Evolutionary conservation across 2,888 invertebrate genomes (phyloP), one percentile per base, ranked within the genome.

Genomic region (Lepidochitona cinerea): DNA sequence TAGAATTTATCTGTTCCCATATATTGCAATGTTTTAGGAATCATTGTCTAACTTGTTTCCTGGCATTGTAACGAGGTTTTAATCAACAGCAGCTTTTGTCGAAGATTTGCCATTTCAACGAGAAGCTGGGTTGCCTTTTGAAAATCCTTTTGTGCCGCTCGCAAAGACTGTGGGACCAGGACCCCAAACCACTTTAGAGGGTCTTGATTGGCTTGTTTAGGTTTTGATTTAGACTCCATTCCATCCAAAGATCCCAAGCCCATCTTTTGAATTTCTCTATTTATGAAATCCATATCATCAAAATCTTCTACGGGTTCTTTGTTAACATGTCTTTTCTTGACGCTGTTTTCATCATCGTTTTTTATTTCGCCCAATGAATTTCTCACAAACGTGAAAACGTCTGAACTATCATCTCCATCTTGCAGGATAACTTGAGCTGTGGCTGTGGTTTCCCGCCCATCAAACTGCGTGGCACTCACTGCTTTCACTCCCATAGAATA

Each of bases 181-280:
- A 96, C 93, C 14, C 96, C 96, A 92, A 97, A 97, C 96, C 96
- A 96, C 79, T 93, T 94, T 37, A 96, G 88, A 0, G 97, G 96
- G 89, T 97, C 86, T 26, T 35, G 66, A 5, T n/a, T 66, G n/a
- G 26, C 37, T 3, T 35, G n/a, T 26, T 66, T 37, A 14, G 66
- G 35, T 36, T 66, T 66, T 1, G 37, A n/a, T 26, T 66, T 35
- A 14, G 35, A 2, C 35, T 14, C 18, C 2, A 35, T 18, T 37
- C 37, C 37, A 36, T 37, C 66, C 7, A 37, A 37, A 1, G 35
- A 37, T 37, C 37, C 66, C 3, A 66, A 1, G 9, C 37, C 66
- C 35, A 66, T 35, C 66, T 37, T 35, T 35, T 66, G n/a, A 14
- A 66, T 37, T n/a, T 66, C 18, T 14, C 14, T 37, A 66, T 35